Conservation (phyloP, 2,797 vertebrate species). For the Protonibea diacanthus region DNA sequence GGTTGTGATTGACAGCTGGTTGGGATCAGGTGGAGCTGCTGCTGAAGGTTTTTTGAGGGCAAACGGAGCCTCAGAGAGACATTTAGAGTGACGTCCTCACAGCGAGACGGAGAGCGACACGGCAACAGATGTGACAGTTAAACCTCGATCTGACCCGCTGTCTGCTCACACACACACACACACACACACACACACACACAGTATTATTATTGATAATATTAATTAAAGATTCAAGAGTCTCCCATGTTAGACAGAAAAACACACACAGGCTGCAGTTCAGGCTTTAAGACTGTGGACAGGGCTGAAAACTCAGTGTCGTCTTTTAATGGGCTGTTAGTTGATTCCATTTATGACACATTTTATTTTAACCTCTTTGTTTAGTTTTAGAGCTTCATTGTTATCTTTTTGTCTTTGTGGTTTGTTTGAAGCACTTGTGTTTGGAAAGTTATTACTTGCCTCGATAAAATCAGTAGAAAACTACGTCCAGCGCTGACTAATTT, state of each 20-base stretch:
- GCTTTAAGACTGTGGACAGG: too few relatives aligned
- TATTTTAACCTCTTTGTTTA: too few relatives aligned
- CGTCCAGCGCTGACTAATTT: not conserved
- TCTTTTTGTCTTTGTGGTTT: too few relatives aligned
- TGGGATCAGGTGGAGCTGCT: conserved; percentile 58
- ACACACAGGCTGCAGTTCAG: not conserved
- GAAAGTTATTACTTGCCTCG: too few relatives aligned
- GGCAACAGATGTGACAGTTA: conserved; percentile 56
- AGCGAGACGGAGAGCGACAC: not conserved
- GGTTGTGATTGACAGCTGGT: conserved; percentile 54
- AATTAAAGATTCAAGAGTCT: conserved; percentile 19
- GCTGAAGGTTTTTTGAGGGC: conserved; percentile 50
- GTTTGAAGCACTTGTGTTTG: too few relatives aligned
- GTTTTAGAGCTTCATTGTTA: too few relatives aligned
- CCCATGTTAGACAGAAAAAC: not conserved
- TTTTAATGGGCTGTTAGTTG: too few relatives aligned
- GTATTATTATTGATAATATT: conserved; percentile 20
- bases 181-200: conserved; percentile 9
- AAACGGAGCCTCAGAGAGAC: conserved; percentile 45
- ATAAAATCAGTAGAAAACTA: not conserved
- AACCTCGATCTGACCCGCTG: conserved; percentile 20
- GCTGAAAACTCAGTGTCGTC: too few relatives aligned
- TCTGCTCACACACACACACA: conserved; percentile 10
- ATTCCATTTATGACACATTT: too few relatives aligned
- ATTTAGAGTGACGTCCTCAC: conserved; percentile 37